These are phyloP conservation scores for Megalopta genalis DNA, from an alignment of 1,140 invertebrate genomes.

Conservation along the genomic window DNA sequence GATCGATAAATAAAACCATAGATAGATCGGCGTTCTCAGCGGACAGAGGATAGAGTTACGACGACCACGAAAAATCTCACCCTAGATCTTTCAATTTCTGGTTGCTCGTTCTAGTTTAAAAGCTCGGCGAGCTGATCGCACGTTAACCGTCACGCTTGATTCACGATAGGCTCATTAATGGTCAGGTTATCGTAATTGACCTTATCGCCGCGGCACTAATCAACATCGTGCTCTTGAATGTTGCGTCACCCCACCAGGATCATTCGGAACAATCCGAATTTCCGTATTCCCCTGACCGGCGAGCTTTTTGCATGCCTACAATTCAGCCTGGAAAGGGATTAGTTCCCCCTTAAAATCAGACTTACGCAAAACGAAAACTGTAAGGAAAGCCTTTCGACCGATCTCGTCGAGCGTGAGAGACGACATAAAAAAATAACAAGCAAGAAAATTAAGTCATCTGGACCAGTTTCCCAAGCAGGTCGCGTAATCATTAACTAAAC, in stretches of 20 bases:
- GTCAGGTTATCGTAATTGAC: slow-evolving; percentile 41
- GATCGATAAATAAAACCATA: neutral
- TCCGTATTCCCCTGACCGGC: too few species aligned
- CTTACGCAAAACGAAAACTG: too few species aligned
- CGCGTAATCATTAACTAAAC: neutral
- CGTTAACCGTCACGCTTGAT: slow-evolving; percentile 1
- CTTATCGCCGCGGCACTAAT: slow-evolving; percentile 27
- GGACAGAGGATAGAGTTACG: neutral
- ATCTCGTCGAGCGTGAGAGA: too few species aligned
- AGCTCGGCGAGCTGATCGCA: neutral
- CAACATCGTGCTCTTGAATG: slow-evolving; percentile 14
- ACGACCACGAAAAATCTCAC: neutral
- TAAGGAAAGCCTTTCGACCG: too few species aligned
- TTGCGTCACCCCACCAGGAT: slow-evolving; percentile 3
- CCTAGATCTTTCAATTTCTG: neutral
- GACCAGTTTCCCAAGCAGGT: neutral
- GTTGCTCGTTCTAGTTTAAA: neutral
- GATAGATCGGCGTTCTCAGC: neutral
- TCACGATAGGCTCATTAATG: slow-evolving; percentile 29
- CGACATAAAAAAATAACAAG: too few species aligned
- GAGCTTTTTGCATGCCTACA: too few species aligned
- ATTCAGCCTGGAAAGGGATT: too few species aligned
- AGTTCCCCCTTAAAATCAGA: too few species aligned
- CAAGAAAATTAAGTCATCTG: too few species aligned
- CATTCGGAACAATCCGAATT: neutral